phyloP scores from a whole-genome alignment of 2,888 invertebrate genomes.

The Eudasyphora cyanicolor region DNA sequence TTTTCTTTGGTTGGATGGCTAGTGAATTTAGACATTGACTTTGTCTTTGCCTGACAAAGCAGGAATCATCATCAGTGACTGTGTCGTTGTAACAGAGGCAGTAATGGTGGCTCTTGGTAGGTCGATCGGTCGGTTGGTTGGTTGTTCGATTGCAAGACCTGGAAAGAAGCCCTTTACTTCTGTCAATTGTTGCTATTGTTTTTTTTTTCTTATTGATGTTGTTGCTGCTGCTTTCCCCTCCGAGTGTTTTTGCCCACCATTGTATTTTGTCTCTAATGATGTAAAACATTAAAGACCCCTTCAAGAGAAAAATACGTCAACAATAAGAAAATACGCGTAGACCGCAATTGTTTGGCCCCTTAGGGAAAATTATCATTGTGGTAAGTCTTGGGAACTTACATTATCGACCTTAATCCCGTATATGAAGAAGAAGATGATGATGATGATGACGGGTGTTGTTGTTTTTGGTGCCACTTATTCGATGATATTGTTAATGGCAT shows the following conservation, averaged over 20 bases:
- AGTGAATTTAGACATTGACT: constrained; percentile 39
- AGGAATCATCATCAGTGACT: too few relatives aligned
- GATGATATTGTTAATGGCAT: not conserved
- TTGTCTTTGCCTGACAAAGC: constrained; percentile 32
- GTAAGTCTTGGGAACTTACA: constrained; percentile 3
- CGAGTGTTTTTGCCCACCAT: not conserved
- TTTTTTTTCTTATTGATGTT: too few relatives aligned
- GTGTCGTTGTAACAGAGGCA: constrained; percentile 7
- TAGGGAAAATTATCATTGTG: constrained; percentile 20
- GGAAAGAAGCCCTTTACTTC: constrained; percentile 53
- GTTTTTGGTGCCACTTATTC: not conserved
- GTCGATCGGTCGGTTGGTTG: not conserved
- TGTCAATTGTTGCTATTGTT: constrained; percentile 16
- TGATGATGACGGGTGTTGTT: not conserved
- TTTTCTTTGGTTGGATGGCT: not conserved
- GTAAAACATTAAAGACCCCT: constrained; percentile 42
- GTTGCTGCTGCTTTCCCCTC: not conserved
- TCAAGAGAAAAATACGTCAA: too few relatives aligned
- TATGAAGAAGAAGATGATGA: not conserved
- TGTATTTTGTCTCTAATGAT: constrained; percentile 52
- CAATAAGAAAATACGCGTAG: constrained; percentile 30
- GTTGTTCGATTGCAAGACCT: constrained; percentile 6
- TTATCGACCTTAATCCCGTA: not conserved
- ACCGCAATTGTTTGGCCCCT: constrained; percentile 36
- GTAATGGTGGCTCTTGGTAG: not conserved